phyloP scores from a whole-genome alignment of 2,113 vertebrate genomes.

The Callorhinus ursinus region DNA sequence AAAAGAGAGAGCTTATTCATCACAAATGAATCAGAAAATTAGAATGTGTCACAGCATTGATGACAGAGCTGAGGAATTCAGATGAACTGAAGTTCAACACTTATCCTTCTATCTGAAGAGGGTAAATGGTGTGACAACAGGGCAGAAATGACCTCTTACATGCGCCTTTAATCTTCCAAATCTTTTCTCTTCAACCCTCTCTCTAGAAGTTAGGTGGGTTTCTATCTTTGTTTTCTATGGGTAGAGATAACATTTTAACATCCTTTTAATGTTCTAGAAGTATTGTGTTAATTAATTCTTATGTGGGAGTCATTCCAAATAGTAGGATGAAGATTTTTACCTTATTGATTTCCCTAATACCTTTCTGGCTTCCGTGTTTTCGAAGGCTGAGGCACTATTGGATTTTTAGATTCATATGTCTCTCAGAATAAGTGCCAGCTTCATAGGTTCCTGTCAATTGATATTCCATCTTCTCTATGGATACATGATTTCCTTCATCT shows the following conservation, averaged over 20 bases:
- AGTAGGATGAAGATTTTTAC: conserved; percentile 62
- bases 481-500: conserved; percentile 73
- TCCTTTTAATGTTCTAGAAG: conserved; percentile 47
- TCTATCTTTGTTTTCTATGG: conserved; percentile 48
- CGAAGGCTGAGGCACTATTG: conserved; percentile 53
- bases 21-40: conserved; percentile 75
- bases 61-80: conserved; percentile 66
- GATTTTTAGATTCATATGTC: conserved; percentile 56
- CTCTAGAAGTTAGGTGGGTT: conserved; percentile 28
- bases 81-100: conserved; percentile 49
- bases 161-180: neutral
- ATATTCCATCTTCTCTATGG: conserved; percentile 70
- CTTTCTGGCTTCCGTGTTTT: conserved; percentile 63
- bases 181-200: conserved; percentile 25
- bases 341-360: conserved; percentile 69
- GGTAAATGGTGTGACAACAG: neutral
- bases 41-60: conserved; percentile 67
- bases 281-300: conserved; percentile 70
- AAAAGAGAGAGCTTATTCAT: conserved; percentile 70
- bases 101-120: conserved; percentile 25
- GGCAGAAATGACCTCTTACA: neutral
- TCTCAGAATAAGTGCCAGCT: conserved; percentile 60
- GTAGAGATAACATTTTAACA: conserved; percentile 40
- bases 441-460: conserved; percentile 69
- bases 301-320: conserved; percentile 64